Conservation (phyloP, 1,140 invertebrate genomes). For the Manduca sexta region DNA sequence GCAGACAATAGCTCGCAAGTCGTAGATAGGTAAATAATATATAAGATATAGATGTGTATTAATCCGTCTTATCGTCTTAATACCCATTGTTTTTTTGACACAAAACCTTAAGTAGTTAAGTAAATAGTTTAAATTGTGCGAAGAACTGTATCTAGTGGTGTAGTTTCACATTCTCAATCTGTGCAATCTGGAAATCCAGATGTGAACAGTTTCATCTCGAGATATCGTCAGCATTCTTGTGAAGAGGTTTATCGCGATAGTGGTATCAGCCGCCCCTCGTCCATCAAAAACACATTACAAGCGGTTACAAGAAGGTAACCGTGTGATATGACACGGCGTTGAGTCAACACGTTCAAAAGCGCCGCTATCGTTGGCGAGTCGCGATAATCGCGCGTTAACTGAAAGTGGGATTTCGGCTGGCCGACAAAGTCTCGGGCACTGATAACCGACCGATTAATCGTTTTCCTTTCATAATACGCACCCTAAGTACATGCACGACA, state of each 20-base stretch:
- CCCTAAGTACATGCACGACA: conserved; percentile 42
- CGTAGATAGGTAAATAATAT: too few relatives aligned
- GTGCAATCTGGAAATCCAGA: conserved; percentile 4
- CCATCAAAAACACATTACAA: conserved; percentile 67
- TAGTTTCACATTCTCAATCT: too few relatives aligned
- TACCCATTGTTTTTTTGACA: too few relatives aligned
- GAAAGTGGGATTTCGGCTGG: conserved; percentile 87
- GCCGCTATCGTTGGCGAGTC: conserved; percentile 51
- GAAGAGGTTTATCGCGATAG: conserved; percentile 29
- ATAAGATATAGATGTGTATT: too few relatives aligned
- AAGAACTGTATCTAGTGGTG: too few relatives aligned
- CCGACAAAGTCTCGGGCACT: conserved; percentile 54
- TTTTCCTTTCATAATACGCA: conserved; percentile 50
- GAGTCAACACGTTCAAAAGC: conserved; percentile 58
- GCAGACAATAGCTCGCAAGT: too few relatives aligned
- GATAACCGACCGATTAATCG: conserved; percentile 61
- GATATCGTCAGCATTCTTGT: conserved; percentile 24
- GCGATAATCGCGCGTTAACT: conserved; percentile 88
- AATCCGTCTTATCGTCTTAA: too few relatives aligned
- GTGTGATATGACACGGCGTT: conserved; percentile 46
- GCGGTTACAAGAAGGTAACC: conserved; percentile 58
- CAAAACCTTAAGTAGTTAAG: too few relatives aligned
- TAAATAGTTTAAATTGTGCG: too few relatives aligned
- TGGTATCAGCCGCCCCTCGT: conserved; percentile 54
- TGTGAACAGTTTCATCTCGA: conserved; percentile 26